phyloP scores from a whole-genome alignment of 2,113 vertebrate genomes.

The Ameiurus melas region DNA sequence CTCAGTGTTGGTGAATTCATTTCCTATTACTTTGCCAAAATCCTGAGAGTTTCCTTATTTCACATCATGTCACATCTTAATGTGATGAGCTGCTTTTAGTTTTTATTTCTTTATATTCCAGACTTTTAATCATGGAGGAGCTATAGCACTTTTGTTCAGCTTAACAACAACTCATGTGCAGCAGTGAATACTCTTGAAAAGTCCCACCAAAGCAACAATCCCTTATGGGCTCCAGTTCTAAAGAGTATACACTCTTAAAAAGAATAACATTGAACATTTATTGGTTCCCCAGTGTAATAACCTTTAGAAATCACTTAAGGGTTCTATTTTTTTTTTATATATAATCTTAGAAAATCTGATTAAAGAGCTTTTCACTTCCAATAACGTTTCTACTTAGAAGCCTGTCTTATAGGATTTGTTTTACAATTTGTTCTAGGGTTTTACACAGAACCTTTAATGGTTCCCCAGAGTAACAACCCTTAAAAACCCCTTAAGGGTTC shows the following conservation, averaged over 20 bases:
- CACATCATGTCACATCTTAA: background rate
- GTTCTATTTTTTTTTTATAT: too few species aligned
- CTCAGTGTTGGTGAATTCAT: background rate
- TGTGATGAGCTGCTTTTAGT: background rate
- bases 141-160: background rate
- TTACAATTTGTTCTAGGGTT: background rate
- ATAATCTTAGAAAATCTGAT: background rate
- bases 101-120: background rate
- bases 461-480: background rate
- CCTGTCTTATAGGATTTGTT: background rate
- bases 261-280: too few species aligned
- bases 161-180: background rate
- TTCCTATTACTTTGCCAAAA: conserved; percentile 6
- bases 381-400: background rate
- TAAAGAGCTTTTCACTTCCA: too few species aligned
- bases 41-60: background rate
- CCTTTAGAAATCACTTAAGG: too few species aligned
- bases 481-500: background rate
- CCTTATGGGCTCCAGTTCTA: background rate
- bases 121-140: background rate
- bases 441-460: background rate
- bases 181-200: background rate
- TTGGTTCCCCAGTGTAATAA: too few species aligned
- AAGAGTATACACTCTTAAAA: too few species aligned
- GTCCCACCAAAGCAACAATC: background rate